Base-by-base conservation (phyloP, 2,888 invertebrate species). In the Acleris holmiana region DNA sequence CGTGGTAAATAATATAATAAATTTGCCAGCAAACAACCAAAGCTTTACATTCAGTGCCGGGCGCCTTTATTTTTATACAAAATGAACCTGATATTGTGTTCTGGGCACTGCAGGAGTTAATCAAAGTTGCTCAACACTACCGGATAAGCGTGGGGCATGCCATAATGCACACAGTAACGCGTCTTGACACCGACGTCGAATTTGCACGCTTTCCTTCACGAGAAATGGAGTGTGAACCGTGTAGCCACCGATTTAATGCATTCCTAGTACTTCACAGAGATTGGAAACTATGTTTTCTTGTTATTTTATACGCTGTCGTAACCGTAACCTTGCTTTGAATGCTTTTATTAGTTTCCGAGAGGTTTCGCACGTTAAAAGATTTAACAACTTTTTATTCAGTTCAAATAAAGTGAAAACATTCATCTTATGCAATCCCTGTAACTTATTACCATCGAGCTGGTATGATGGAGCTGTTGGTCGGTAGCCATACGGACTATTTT, bases 161-260 rank as follows among this genome's bases (percentile, higher is more conserved):
- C 51, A 48, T 64, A 58, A 58, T 47, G 53, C 25, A 51, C 50
- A 13, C 49, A 18, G 55, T 58, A 53, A 67, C 61, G 59, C 55
- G 58, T 60, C 68, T 65, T 60, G 62, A 58, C 64, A 60, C 67
- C 61, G 61, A 65, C 56, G 40, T 53, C 41, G 58, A 67, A 69
- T 80, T 69, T 80, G 78, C 83, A 85, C 82, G 86, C 85, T 84
- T 84, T 85, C 83, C 71, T 79, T 80, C 77, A 71, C 66, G 57
- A 48, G 68, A 80, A 84, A 83, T 79, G 76, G 74, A 76, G 79
- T 82, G 78, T 78, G 77, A 82, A 77, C 76, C 71, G 71, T 73
- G 71, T 63, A 70, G 76, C 76, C 77, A 78, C 79, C 71, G 79
- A 82, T 82, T 84, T 83, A 78, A 82, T 81, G 80, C 79, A 68